Percentiles rank a stretch among this genome's conserved stretches.
These are phyloP conservation scores for Peromyscus maniculatus DNA, from an alignment of 2,113 vertebrate genomes.

Conservation along the genomic window DNA sequence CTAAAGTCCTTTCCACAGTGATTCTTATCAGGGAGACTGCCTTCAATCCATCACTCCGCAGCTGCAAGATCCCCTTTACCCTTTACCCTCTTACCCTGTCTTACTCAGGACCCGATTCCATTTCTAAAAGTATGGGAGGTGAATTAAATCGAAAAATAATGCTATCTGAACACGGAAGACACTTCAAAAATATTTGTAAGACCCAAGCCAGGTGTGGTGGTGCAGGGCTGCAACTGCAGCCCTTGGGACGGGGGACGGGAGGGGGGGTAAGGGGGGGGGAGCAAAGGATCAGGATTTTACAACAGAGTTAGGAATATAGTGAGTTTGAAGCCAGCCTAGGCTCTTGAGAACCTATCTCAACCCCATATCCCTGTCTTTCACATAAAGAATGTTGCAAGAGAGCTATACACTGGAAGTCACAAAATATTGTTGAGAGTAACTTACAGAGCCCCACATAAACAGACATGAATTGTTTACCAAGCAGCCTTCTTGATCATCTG, in stretches of 20 bases:
- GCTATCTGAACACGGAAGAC: background rate
- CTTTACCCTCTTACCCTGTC: slow-evolving; percentile 54
- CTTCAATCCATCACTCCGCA: slow-evolving; percentile 44
- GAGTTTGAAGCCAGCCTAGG: background rate
- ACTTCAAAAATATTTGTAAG: background rate
- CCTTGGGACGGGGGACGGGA: too few species aligned
- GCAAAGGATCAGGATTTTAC: background rate
- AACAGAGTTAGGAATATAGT: background rate
- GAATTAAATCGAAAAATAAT: background rate
- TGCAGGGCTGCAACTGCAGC: background rate
- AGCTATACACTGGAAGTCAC: background rate
- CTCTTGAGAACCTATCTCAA: background rate
- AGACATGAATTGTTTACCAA: background rate
- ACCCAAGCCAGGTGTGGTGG: background rate
- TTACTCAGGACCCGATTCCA: slow-evolving; percentile 21
- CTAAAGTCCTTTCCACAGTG: slow-evolving; percentile 64
- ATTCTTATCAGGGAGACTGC: slow-evolving; percentile 65
- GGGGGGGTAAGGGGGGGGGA: too few species aligned
- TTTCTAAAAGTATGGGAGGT: background rate
- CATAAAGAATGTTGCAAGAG: background rate
- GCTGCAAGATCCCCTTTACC: slow-evolving; percentile 57
- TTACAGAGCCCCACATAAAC: background rate
- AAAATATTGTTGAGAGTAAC: background rate
- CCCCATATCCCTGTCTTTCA: too few species aligned
- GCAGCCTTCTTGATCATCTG: background rate